Conservation (phyloP, 2,113 vertebrate species). For the Nyctereutes procyonoides region DNA sequence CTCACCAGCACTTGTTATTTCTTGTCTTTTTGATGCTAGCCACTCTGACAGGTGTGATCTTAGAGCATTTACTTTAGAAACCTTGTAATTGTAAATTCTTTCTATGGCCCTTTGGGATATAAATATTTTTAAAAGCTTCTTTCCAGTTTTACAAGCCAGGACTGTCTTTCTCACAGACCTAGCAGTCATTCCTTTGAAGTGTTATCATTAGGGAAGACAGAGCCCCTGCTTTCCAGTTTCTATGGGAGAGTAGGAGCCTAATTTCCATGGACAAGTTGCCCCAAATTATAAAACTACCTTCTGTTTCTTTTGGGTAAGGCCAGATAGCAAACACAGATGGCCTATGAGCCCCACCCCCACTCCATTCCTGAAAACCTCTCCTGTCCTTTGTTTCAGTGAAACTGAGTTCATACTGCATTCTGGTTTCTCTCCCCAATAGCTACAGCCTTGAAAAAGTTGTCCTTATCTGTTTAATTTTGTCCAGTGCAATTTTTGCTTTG, state of each 20-base stretch:
- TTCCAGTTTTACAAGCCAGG: neutral
- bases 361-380: neutral
- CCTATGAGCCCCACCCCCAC: neutral
- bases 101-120: neutral
- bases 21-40: neutral
- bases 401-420: neutral
- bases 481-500: neutral
- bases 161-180: neutral
- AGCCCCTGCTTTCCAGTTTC: neutral
- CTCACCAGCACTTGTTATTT: neutral
- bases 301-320: neutral
- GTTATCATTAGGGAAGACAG: neutral
- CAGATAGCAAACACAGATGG: neutral
- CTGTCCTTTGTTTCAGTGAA: neutral
- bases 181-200: neutral
- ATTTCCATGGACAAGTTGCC: neutral
- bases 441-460: neutral
- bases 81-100: neutral
- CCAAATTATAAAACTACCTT: neutral
- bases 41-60: neutral
- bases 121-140: neutral
- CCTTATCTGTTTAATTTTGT: neutral
- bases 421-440: neutral
- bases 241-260: neutral
- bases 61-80: neutral